Evolutionary conservation across 1,140 invertebrate species (phyloP).

Genomic region (Drosophila punjabiensis): DNA sequence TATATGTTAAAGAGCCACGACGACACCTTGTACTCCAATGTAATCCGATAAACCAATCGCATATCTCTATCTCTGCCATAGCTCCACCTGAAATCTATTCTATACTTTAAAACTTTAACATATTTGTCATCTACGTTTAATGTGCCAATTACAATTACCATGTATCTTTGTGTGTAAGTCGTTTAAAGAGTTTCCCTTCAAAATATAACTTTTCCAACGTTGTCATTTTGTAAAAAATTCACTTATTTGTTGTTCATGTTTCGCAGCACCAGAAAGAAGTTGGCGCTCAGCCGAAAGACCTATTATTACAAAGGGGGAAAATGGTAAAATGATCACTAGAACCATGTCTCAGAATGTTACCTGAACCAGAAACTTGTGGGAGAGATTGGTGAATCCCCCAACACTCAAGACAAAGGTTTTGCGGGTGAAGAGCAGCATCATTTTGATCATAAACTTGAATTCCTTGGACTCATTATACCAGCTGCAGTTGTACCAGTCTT

Average conservation of each 20-base stretch:
- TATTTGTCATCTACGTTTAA: constrained; percentile 77
- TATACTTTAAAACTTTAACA: constrained; percentile 60
- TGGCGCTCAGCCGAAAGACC: constrained; percentile 74
- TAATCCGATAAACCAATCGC: constrained; percentile 46
- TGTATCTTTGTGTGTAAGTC: constrained; percentile 71
- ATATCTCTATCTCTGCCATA: constrained; percentile 48
- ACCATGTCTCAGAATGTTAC: constrained; percentile 5
- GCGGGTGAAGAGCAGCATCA: constrained; percentile 66
- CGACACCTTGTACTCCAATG: constrained; percentile 26
- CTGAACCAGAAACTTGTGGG: constrained; percentile 68
- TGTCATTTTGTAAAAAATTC: constrained; percentile 64
- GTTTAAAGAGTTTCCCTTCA: constrained; percentile 61
- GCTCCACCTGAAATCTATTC: constrained; percentile 58
- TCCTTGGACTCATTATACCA: constrained; percentile 72
- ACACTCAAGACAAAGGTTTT: constrained; percentile 62
- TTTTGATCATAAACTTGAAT: constrained; percentile 68
- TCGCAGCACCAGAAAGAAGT: constrained; percentile 69
- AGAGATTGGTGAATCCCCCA: constrained; percentile 71
- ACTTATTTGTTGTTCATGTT: constrained; percentile 73
- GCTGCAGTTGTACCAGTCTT: constrained; percentile 68
- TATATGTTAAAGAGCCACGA: constrained; percentile 50
- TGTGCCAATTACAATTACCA: constrained; percentile 73
- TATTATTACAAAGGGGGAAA: constrained; percentile 3
- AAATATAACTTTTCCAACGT: constrained; percentile 79
- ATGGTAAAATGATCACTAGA: neutral